Percentiles rank a stretch among this genome's conserved stretches.
These are phyloP conservation scores for Pinna nobilis DNA, from an alignment of 1,140 invertebrate species.

Conservation along the genomic window DNA sequence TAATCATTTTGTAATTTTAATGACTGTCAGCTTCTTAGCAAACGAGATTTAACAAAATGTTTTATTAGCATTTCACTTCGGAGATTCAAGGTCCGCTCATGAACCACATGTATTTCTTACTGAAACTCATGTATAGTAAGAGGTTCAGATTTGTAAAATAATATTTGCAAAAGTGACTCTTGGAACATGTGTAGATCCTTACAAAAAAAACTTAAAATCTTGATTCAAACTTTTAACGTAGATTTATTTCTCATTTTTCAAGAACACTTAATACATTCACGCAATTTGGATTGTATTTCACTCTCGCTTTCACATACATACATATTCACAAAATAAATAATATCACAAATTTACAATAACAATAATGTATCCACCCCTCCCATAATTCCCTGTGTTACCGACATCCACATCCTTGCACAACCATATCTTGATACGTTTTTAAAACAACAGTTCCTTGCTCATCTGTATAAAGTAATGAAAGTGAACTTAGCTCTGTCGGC, in stretches of 20 bases:
- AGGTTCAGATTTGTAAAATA: slow-evolving; percentile 11
- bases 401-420: slow-evolving; percentile 82
- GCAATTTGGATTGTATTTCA: not conserved
- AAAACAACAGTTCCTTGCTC: slow-evolving; percentile 80
- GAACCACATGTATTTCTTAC: too few species aligned
- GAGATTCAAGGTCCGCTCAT: too few species aligned
- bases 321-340: slow-evolving; percentile 24
- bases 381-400: slow-evolving; percentile 74
- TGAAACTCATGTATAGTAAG: too few species aligned
- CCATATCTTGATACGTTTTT: slow-evolving; percentile 83
- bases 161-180: not conserved
- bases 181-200: too few species aligned
- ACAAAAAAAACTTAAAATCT: slow-evolving; percentile 13
- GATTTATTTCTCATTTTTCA: not conserved
- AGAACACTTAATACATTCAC: slow-evolving; percentile 9
- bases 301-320: slow-evolving; percentile 6
- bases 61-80: too few species aligned
- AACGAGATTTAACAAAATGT: too few species aligned
- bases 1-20: too few species aligned
- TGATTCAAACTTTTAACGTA: not conserved
- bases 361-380: slow-evolving; percentile 6
- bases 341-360: slow-evolving; percentile 26
- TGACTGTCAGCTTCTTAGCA: too few species aligned
- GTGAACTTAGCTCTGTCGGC: slow-evolving; percentile 79
- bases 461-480: slow-evolving; percentile 82